These are phyloP conservation scores for Spizella passerina DNA, from an alignment of 2,797 vertebrate genomes.

Conservation along the genomic window DNA sequence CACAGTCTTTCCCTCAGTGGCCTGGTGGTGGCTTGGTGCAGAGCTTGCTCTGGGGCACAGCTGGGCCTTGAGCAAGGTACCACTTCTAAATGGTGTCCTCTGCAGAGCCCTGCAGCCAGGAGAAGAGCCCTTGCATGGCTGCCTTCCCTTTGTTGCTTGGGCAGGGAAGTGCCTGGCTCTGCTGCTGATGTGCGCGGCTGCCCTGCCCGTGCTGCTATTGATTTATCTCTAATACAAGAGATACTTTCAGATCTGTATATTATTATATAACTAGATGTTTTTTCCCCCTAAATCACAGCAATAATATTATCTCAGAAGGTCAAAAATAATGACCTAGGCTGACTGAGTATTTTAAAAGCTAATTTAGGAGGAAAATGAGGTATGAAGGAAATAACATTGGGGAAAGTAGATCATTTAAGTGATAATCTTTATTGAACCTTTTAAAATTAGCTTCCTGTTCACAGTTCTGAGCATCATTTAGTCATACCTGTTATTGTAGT, in stretches of 20 bases:
- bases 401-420: not conserved
- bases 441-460: not conserved
- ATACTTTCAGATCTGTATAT: not conserved
- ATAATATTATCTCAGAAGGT: not conserved
- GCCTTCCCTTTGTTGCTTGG: not conserved
- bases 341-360: constrained; percentile 4
- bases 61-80: not conserved
- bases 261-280: not conserved
- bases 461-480: not conserved
- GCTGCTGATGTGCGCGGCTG: not conserved
- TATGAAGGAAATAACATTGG: constrained; percentile 1
- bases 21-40: not conserved
- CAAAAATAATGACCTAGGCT: not conserved
- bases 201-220: not conserved
- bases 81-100: not conserved
- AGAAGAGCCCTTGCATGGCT: not conserved
- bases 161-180: not conserved
- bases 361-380: constrained; percentile 9
- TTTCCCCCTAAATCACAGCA: not conserved
- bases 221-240: not conserved
- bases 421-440: not conserved
- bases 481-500: not conserved
- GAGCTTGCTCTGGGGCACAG: not conserved
- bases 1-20: not conserved
- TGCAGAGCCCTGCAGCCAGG: accelerated